Base-by-base conservation (phyloP, 2,888 invertebrate species). In the Hofmannophila pseudospretella region DNA sequence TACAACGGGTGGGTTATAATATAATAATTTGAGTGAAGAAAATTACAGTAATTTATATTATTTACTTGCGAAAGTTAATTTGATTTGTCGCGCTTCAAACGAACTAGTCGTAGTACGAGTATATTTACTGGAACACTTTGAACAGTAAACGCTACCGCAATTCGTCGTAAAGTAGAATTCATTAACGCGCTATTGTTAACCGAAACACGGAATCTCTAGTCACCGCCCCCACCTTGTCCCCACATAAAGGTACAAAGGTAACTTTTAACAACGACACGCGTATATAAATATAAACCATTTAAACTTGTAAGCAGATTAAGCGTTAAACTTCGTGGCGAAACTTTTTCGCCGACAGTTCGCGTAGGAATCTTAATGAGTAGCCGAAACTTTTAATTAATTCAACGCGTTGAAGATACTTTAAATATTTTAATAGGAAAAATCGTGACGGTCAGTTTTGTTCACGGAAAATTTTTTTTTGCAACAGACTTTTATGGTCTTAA, bases 341-440 rank as follows among this genome's bases (percentile, higher is more conserved):
- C 47, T 51, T 56, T 54, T 54, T 49, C 37, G 39, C 47, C 41
- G 45, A 48, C 51, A 49, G 51, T 49, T 47, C 47, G 45, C 51
- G 38, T 45, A 41, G 58, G 59, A 65, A 70, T 76, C 65, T 69
- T 75, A 76, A 78, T 66, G 71, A 73, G 63, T 56, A 58, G 38
- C 45, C 45, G 38, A 57, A 77, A 79, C 66, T 80, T 79, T 74
- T 78, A 77, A 79, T 77, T 72, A 77, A 77, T 71, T 70, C 70
- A 58, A 59, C 62, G 61, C 63, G 60, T 61, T 66, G 62, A 65
- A 59, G 62, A 66, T 64, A 64, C 63, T 63, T 62, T 54, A 53
- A 60, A 60, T 55, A 58, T 61, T 75, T 72, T 65, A 58, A 67
- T 56, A 64, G 55, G n/a, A 53, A 61, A 54, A 63, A 66, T 62